A percentile compares a stretch with the other conserved stretches of the same genome.
These are phyloP conservation scores for Campopleginae sp. DNA, from an alignment of 2,888 invertebrate species.

Conservation along the genomic window DNA sequence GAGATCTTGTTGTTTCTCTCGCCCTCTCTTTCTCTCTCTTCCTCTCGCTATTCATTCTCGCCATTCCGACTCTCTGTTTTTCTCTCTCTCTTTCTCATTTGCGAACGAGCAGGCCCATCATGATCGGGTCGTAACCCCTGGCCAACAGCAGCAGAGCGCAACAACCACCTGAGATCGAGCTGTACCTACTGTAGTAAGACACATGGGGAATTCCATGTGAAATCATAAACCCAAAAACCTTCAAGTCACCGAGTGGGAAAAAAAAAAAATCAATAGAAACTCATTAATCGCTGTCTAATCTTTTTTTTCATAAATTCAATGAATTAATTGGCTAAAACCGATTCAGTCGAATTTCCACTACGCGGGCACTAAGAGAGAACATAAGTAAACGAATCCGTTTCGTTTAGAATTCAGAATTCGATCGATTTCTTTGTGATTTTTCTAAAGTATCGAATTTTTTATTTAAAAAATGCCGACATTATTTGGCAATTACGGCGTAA, in stretches of 20 bases:
- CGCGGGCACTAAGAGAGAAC: not conserved
- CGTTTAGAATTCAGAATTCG: not conserved
- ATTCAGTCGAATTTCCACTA: not conserved
- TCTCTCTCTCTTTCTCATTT: slow-evolving; percentile 56
- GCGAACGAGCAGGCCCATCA: slow-evolving; percentile 73
- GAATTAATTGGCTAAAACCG: not conserved
- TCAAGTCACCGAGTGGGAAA: not conserved
- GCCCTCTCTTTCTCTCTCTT: slow-evolving; percentile 57
- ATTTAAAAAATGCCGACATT: not conserved
- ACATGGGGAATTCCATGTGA: not conserved
- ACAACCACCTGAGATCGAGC: slow-evolving; percentile 59
- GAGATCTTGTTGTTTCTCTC: slow-evolving; percentile 68
- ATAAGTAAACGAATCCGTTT: not conserved
- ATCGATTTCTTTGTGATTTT: not conserved
- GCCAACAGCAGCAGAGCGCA: slow-evolving; percentile 59
- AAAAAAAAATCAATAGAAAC: not conserved
- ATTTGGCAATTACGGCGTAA: not conserved
- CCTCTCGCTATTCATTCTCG: slow-evolving; percentile 54
- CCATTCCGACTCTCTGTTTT: slow-evolving; percentile 53
- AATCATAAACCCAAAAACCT: not conserved
- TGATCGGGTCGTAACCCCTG: slow-evolving; percentile 69
- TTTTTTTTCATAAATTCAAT: not conserved
- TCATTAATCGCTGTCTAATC: not conserved
- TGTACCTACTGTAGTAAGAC: slow-evolving; percentile 23
- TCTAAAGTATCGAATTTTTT: not conserved